Evolutionary conservation across 2,113 vertebrate genomes (phyloP).

Genomic region (Atherinomorus stipes): DNA sequence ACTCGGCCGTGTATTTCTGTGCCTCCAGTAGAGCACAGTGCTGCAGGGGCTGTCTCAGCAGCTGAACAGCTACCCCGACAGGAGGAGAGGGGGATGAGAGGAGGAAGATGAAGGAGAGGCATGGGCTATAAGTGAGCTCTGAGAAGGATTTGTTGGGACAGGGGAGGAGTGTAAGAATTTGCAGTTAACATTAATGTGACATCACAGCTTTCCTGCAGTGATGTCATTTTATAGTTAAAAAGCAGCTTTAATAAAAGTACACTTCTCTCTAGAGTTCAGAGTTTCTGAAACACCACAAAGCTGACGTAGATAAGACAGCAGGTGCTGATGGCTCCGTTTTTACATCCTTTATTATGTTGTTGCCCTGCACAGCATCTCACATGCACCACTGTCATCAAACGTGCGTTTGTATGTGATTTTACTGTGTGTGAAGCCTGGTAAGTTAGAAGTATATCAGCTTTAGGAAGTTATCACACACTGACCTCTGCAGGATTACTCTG

Average conservation of each 20-base stretch:
- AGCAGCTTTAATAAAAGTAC: not conserved
- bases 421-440: not conserved
- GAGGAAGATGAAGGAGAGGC: not conserved
- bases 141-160: not conserved
- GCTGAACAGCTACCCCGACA: slow-evolving; percentile 3
- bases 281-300: slow-evolving; percentile 23
- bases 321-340: slow-evolving; percentile 7
- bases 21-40: slow-evolving; percentile 21
- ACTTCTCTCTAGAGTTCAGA: not conserved
- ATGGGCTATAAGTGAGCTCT: not conserved
- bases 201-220: too few relatives aligned
- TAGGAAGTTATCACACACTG: slow-evolving; percentile 21
- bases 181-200: not conserved
- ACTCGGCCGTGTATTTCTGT: slow-evolving; percentile 41
- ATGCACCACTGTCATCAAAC: not conserved
- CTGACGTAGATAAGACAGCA: slow-evolving; percentile 47
- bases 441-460: not conserved
- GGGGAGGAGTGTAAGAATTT: too few relatives aligned
- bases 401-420: not conserved
- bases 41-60: slow-evolving; percentile 15
- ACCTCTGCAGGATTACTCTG: slow-evolving; percentile 49
- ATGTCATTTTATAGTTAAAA: not conserved
- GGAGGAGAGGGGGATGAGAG: not conserved
- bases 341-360: not conserved
- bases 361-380: not conserved